phyloP scores from a whole-genome alignment of 2,113 vertebrate genomes.

The Arenaria interpres region DNA sequence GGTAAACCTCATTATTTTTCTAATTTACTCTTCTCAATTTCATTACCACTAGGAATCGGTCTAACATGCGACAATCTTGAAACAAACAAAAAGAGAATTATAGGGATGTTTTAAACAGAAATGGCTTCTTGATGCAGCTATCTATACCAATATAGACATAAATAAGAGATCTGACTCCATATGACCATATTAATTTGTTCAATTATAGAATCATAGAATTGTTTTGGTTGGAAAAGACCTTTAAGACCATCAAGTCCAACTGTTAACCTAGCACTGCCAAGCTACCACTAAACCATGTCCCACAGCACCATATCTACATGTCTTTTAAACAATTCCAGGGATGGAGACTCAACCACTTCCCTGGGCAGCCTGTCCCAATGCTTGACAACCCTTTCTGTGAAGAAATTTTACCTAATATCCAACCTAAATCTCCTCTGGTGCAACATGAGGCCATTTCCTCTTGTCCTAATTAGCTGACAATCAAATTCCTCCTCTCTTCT shows the following conservation, averaged over 20 bases:
- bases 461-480: background rate
- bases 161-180: background rate
- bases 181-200: background rate
- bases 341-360: background rate
- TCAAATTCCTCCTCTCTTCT: background rate
- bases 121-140: background rate
- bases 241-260: background rate
- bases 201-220: background rate
- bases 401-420: background rate
- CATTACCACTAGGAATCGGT: background rate
- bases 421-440: background rate
- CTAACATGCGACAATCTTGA: background rate
- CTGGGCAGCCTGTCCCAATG: background rate
- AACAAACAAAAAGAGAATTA: background rate
- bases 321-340: background rate
- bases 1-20: background rate
- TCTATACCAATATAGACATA: background rate
- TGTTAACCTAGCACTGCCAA: background rate
- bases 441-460: background rate
- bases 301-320: background rate
- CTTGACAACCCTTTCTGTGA: background rate
- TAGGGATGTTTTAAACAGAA: background rate
- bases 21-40: background rate
- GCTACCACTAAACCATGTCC: background rate
- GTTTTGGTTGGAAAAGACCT: background rate